These are phyloP conservation scores for Acrocephalus kingi DNA, from an alignment of 2,113 vertebrate species.

Conservation along the genomic window DNA sequence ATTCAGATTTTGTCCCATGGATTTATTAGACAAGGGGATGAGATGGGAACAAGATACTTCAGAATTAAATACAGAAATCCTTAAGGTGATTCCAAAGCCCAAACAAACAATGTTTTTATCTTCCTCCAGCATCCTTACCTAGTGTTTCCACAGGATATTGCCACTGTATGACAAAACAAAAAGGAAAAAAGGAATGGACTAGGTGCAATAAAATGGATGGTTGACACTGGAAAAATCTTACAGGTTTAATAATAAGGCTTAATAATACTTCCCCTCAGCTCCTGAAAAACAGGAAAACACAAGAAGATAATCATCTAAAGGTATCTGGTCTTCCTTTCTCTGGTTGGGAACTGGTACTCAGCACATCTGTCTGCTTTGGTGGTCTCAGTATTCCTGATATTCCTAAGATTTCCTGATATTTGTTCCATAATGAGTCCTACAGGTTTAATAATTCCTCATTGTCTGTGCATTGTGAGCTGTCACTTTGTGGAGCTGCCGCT, in stretches of 20 bases:
- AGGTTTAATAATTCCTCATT: neutral
- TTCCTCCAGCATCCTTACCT: neutral
- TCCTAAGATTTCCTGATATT: neutral
- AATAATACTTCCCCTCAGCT: neutral
- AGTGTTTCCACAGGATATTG: neutral
- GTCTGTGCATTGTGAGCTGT: neutral
- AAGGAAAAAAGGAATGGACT: neutral
- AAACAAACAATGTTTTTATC: neutral
- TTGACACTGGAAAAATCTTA: neutral
- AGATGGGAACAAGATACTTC: neutral
- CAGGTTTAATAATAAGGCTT: neutral
- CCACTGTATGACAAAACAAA: neutral
- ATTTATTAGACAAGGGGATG: neutral
- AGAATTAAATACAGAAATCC: neutral
- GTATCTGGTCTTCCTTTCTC: neutral
- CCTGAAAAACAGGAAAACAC: neutral
- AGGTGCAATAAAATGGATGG: neutral
- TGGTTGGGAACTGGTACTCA: neutral
- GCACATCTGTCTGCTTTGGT: neutral
- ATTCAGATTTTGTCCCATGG: neutral
- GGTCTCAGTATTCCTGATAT: neutral
- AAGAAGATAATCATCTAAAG: neutral
- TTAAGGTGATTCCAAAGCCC: neutral
- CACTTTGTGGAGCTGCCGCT: neutral
- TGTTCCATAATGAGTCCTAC: too few species aligned